phyloP scores from a whole-genome alignment of 2,113 vertebrate genomes.

The Anhinga anhinga region DNA sequence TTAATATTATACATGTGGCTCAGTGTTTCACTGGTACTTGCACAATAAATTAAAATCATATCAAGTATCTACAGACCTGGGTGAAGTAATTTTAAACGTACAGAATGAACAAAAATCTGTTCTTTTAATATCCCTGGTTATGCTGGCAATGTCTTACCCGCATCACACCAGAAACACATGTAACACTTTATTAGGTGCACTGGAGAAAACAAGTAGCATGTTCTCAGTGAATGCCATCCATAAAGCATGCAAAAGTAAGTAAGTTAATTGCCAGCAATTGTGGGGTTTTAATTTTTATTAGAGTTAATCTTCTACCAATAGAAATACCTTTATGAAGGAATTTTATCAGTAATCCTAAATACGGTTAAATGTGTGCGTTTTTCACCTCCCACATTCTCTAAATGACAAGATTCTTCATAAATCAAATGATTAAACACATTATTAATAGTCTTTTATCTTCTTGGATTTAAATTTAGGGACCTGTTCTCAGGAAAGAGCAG shows the following conservation, averaged over 20 bases:
- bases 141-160: neutral
- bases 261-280: neutral
- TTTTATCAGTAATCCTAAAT: neutral
- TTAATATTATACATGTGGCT: neutral
- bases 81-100: neutral
- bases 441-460: constrained; percentile 45
- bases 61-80: neutral
- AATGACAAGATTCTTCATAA: neutral
- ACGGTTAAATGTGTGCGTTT: neutral
- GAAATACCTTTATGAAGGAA: neutral
- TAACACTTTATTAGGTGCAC: neutral
- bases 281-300: neutral
- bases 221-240: neutral
- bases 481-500: constrained; percentile 79
- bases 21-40: neutral
- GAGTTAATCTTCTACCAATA: constrained; percentile 7
- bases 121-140: neutral
- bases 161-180: neutral
- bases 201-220: neutral
- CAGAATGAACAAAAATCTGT: neutral
- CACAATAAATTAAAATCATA: neutral
- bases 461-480: constrained; percentile 76
- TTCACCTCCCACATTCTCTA: neutral
- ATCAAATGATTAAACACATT: neutral
- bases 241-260: neutral